Conservation (phyloP, 2,797 vertebrate genomes). For the Darevskia nairensis region DNA sequence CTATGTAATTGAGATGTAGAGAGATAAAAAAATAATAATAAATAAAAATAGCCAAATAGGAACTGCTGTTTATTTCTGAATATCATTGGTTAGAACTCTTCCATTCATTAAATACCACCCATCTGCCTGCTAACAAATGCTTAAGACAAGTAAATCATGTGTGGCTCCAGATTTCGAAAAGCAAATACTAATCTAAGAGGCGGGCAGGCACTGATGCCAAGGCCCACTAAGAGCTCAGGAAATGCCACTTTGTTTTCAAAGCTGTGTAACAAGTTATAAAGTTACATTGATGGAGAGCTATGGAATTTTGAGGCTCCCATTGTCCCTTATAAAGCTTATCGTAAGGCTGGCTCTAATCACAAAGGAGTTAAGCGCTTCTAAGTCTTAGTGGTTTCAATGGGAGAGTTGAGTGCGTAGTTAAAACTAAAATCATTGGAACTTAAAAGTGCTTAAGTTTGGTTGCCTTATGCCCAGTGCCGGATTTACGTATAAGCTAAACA, state of each 20-base stretch:
- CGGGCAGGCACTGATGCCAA: not conserved
- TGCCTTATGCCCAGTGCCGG: too few relatives aligned
- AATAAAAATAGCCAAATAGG: conserved; percentile 42
- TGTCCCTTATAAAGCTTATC: not conserved
- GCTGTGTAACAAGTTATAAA: rapidly evolving
- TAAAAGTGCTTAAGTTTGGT: not conserved
- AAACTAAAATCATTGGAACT: not conserved
- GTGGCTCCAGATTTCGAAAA: not conserved
- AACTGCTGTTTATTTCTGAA: conserved; percentile 52
- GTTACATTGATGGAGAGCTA: not conserved
- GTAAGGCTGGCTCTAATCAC: not conserved
- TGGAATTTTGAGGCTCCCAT: not conserved
- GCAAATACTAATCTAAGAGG: not conserved
- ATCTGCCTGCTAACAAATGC: conserved; percentile 24
- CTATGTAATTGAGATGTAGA: conserved; percentile 73
- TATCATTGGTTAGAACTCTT: conserved; percentile 12
- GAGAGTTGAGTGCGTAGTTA: not conserved
- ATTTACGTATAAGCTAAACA: too few relatives aligned
- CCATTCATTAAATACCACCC: conserved; percentile 1
- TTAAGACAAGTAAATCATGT: conserved; percentile 11
- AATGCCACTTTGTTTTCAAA: not conserved
- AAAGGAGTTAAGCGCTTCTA: not conserved
- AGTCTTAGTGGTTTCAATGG: not conserved
- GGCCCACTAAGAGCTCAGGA: rapidly evolving
- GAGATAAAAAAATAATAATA: conserved; percentile 45